phyloP scores from a whole-genome alignment of 1,140 invertebrate species.

The Cyphomyrmex costatus region DNA sequence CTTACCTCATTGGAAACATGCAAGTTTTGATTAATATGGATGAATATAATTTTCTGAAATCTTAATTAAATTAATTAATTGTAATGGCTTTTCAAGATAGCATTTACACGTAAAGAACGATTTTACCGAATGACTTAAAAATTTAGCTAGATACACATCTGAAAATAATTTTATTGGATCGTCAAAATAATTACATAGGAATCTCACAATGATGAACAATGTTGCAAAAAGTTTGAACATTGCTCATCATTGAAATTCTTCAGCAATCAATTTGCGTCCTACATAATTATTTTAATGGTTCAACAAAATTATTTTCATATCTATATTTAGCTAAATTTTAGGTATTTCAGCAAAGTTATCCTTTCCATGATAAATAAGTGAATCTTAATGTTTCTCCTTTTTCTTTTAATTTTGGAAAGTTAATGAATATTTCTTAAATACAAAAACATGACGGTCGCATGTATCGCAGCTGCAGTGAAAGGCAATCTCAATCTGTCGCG shows the following conservation, averaged over 20 bases:
- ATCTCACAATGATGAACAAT: no score
- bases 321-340: no score
- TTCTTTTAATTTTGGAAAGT: neutral
- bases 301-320: no score
- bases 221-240: no score
- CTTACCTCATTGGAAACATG: neutral
- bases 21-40: neutral
- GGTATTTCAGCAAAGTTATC: no score
- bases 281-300: no score
- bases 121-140: no score
- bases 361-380: neutral
- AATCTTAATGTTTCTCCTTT: neutral
- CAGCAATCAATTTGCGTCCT: no score
- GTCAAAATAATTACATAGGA: no score
- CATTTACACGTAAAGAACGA: neutral
- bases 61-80: neutral
- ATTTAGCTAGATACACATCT: no score
- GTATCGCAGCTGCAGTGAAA: neutral
- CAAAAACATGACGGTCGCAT: neutral
- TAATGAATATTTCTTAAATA: neutral
- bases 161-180: no score
- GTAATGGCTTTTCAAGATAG: neutral
- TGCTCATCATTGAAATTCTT: no score
- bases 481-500: conserved; percentile 33
- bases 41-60: neutral